phyloP scores from a whole-genome alignment of 2,113 vertebrate species.

The Raja brachyura region DNA sequence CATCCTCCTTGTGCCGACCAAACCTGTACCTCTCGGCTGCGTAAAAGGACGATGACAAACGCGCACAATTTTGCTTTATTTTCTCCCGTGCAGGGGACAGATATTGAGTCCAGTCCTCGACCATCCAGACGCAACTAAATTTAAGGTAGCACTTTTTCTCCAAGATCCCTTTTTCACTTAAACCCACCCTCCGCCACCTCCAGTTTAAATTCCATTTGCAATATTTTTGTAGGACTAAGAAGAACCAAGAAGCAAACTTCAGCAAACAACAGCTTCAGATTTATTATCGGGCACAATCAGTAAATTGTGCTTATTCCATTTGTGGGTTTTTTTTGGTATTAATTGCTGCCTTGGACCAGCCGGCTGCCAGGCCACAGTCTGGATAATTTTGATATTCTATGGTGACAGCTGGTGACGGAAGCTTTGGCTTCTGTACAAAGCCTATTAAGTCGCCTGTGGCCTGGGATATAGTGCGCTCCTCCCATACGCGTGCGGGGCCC shows the following conservation, averaged over 20 bases:
- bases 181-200: too few relatives aligned
- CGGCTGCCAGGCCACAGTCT: conserved; percentile 54
- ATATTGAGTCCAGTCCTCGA: conserved; percentile 42
- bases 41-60: neutral
- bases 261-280: too few relatives aligned
- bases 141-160: too few relatives aligned
- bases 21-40: too few relatives aligned
- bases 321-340: conserved; percentile 48
- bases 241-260: neutral
- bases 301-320: conserved; percentile 56
- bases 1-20: too few relatives aligned
- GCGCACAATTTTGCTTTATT: neutral
- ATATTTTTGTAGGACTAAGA: too few relatives aligned
- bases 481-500: conserved; percentile 83
- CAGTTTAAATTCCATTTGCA: too few relatives aligned
- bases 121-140: too few relatives aligned
- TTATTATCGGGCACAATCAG: conserved; percentile 56
- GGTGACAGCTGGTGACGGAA: conserved; percentile 80
- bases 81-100: neutral
- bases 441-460: conserved; percentile 83
- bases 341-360: conserved; percentile 57
- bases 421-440: conserved; percentile 65
- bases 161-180: too few relatives aligned
- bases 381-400: conserved; percentile 69
- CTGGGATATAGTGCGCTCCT: conserved; percentile 70